Base-by-base conservation (phyloP, 1,140 invertebrate genomes). In the Chrysomallon squamiferum region DNA sequence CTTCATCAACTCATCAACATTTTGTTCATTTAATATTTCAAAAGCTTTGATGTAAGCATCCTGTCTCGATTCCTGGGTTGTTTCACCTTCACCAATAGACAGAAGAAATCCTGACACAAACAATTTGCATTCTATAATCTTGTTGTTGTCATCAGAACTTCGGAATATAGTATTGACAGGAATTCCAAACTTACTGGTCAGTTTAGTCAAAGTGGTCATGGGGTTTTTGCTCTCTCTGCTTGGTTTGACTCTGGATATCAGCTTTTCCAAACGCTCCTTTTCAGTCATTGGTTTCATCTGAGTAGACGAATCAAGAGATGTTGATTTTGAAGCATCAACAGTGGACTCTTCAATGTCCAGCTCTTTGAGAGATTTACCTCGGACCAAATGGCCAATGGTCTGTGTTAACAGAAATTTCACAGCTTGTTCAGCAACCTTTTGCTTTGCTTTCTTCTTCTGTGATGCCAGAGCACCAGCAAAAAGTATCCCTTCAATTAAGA, bases 41-140 rank as follows among this genome's bases (percentile, higher is more conserved):
- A 66, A 72, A 1, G 72, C 74, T 35, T 58, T 62, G 54, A 59
- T 68, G 32, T 76, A 78, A 18, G 69, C 63, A 41, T 69, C 65
- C 20, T 65, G 54, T 59, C 69, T 64, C 30, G 69, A 33, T 22
- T 74, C 72, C 30, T 70, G 66, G 11, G 63, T 62, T n/a, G 45
- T 70, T 15, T 69, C 65, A 5, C 56, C 63, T 49, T 72, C 69
- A 4, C 67, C 69, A 29, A 59, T 63, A 5, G 65, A 59, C n/a
- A 77, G 71, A 38, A 73, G 57, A 20, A 77, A 47, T 30, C 72
- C 72, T 32, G 75, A 69, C 47, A 77, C 25, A 35, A 72, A 77
- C 20, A 75, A 29, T 33, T 77, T 73, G 69, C 71, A 75, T 6
- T 43, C 49, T 1, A 75, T 47, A 2, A 41, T 47, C 2, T 50